phyloP scores from a whole-genome alignment of 2,888 invertebrate genomes.

The Agonopterix heracliana region DNA sequence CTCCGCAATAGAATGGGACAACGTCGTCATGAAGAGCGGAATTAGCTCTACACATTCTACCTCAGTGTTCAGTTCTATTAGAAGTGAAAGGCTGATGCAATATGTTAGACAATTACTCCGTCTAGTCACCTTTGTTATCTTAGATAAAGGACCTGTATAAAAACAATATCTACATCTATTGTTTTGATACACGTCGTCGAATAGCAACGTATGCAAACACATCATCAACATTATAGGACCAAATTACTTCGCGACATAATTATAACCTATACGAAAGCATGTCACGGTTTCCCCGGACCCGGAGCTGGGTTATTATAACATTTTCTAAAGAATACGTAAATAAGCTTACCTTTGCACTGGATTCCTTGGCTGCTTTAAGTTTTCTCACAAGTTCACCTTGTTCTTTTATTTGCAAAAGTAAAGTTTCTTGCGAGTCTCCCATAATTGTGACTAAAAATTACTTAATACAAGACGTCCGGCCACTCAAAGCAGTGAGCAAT shows the following conservation, averaged over 20 bases:
- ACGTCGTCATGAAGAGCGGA: too few species aligned
- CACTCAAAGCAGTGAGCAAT: constrained; percentile 36
- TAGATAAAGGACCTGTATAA: too few species aligned
- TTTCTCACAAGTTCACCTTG: constrained; percentile 90
- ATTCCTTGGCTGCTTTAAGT: constrained; percentile 87
- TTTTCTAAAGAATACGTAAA: too few species aligned
- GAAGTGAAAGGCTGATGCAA: background rate
- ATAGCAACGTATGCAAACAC: too few species aligned
- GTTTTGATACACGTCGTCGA: too few species aligned
- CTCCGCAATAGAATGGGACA: too few species aligned
- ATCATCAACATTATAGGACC: too few species aligned
- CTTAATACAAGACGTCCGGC: constrained; percentile 17
- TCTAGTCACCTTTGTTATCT: background rate
- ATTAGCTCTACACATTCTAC: too few species aligned
- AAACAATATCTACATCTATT: too few species aligned
- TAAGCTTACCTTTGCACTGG: constrained; percentile 81
- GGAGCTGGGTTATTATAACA: too few species aligned
- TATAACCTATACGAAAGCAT: constrained; percentile 3
- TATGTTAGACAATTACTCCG: background rate
- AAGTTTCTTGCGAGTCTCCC: constrained; percentile 52
- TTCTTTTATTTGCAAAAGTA: constrained; percentile 62
- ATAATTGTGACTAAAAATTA: constrained; percentile 26
- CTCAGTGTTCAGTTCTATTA: constrained; percentile 10
- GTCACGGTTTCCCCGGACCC: too few species aligned
- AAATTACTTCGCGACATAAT: background rate